Percentiles rank a stretch among this genome's conserved stretches.
phyloP scores from a whole-genome alignment of 2,888 invertebrate species.

The Aleiodes alternator region DNA sequence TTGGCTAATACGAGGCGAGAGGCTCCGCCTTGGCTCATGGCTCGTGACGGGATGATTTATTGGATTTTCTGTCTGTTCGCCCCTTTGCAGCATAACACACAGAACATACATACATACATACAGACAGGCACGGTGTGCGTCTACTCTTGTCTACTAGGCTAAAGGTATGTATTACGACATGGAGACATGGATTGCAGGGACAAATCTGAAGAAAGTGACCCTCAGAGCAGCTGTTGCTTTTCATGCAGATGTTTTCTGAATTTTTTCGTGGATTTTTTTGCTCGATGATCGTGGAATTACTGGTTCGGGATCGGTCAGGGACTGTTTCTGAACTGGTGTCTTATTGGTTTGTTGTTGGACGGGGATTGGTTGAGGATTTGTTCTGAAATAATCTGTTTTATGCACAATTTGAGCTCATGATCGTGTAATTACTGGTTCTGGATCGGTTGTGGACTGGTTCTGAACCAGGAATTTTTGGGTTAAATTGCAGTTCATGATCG shows the following conservation, averaged over 20 bases:
- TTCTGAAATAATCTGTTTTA: too few relatives aligned
- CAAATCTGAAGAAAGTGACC: conserved; percentile 56
- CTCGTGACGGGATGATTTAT: conserved; percentile 80
- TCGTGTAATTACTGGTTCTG: too few relatives aligned
- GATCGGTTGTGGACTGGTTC: too few relatives aligned
- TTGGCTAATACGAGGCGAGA: conserved; percentile 79
- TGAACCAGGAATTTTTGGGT: too few relatives aligned
- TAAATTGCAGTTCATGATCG: too few relatives aligned
- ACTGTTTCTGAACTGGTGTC: too few relatives aligned
- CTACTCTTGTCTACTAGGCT: conserved; percentile 56
- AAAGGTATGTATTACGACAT: conserved; percentile 44
- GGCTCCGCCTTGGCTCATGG: conserved; percentile 79
- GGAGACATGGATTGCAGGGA: conserved; percentile 47
- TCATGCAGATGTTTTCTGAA: conserved; percentile 42
- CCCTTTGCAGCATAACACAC: conserved; percentile 68
- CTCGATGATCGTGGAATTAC: too few relatives aligned
- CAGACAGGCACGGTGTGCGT: conserved; percentile 54
- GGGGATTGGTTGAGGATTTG: too few relatives aligned
- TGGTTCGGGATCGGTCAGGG: too few relatives aligned
- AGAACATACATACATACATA: conserved; percentile 60
- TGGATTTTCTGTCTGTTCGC: conserved; percentile 77
- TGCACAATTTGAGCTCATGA: too few relatives aligned
- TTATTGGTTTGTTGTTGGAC: too few relatives aligned
- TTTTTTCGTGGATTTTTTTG: not conserved
- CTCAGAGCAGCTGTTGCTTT: conserved; percentile 57